A percentile compares a stretch with the other conserved stretches of the same genome.
These are phyloP conservation scores for Patella ulyssiponensis DNA, from an alignment of 2,888 invertebrate genomes.

Conservation along the genomic window DNA sequence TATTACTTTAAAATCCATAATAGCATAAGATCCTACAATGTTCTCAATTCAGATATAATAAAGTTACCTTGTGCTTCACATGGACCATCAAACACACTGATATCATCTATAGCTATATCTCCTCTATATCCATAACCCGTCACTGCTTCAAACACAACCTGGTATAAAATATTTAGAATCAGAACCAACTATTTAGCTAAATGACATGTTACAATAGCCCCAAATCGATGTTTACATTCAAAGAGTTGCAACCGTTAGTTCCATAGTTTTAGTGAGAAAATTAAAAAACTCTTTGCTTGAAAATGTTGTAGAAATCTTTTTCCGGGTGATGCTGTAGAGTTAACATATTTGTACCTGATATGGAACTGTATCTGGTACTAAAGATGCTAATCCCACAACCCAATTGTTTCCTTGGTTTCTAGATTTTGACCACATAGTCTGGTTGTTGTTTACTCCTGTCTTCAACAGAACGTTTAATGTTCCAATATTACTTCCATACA, in stretches of 20 bases:
- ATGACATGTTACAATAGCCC: too few relatives aligned
- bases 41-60: too few relatives aligned
- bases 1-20: too few relatives aligned
- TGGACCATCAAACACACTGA: conserved; percentile 50
- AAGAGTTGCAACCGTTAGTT: too few relatives aligned
- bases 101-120: conserved; percentile 64
- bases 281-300: too few relatives aligned
- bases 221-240: too few relatives aligned
- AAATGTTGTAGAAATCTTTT: too few relatives aligned
- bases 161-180: conserved; percentile 17
- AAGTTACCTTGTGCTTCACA: conserved; percentile 28
- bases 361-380: conserved; percentile 33
- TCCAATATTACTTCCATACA: conserved; percentile 53
- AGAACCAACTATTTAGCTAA: neutral
- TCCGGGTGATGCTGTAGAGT: too few relatives aligned
- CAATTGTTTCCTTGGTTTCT: conserved; percentile 56
- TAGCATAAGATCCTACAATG: too few relatives aligned
- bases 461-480: conserved; percentile 52
- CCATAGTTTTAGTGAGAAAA: too few relatives aligned
- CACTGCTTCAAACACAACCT: conserved; percentile 59
- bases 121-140: conserved; percentile 49
- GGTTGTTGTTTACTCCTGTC: conserved; percentile 36
- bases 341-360: conserved; percentile 40
- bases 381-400: conserved; percentile 52
- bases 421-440: conserved; percentile 51